A percentile compares a stretch with the other conserved stretches of the same genome.
phyloP scores from a whole-genome alignment of 2,113 vertebrate species.

The Apteryx owenii region DNA sequence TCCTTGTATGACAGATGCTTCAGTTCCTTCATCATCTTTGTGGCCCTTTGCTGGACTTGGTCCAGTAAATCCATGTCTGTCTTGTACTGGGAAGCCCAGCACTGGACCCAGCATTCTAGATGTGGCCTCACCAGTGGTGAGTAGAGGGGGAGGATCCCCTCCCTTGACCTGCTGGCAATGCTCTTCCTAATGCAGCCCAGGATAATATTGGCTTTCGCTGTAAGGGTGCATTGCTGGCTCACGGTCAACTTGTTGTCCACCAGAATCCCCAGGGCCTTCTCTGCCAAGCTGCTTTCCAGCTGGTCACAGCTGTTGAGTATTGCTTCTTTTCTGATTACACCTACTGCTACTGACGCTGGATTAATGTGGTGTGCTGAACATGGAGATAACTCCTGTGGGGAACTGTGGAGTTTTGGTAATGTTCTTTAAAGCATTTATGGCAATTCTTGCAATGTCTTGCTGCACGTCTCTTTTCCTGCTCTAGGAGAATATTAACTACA shows the following conservation, averaged over 20 bases:
- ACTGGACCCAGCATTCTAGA: background rate
- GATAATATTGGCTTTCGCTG: background rate
- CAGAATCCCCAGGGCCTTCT: background rate
- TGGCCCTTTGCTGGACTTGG: background rate
- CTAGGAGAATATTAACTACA: background rate
- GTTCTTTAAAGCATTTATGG: background rate
- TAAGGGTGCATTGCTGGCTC: background rate
- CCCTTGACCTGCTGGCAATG: background rate
- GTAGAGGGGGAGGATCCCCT: background rate
- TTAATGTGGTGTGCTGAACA: background rate
- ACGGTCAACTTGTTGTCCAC: no score
- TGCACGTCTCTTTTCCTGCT: background rate
- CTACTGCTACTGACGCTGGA: background rate
- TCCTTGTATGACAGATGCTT: background rate
- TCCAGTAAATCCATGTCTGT: background rate
- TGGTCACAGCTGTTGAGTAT: background rate
- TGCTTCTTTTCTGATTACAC: background rate
- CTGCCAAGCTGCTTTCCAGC: background rate
- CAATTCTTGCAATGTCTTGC: background rate
- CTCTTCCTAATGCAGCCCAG: background rate
- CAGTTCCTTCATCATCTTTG: background rate
- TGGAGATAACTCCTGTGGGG: background rate
- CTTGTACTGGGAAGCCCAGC: background rate
- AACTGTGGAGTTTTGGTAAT: background rate
- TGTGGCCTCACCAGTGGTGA: background rate